Evolutionary conservation across 2,113 vertebrate species (phyloP).

Genomic region (Pedetes capensis): DNA sequence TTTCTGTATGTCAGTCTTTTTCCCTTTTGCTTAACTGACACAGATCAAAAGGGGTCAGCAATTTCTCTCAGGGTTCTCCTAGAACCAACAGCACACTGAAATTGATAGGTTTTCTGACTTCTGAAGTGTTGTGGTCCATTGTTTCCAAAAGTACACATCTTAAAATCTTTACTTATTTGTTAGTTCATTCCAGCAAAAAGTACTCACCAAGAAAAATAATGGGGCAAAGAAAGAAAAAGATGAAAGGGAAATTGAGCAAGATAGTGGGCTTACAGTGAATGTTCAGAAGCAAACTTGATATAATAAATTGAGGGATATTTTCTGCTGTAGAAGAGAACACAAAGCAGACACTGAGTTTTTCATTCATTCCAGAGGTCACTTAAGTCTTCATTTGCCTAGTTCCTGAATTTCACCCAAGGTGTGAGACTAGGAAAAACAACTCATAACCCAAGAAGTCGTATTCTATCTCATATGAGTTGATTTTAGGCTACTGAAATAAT

Average conservation of each 20-base stretch:
- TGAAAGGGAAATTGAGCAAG: not conserved
- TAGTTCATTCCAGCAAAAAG: not conserved
- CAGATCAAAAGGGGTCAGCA: not conserved
- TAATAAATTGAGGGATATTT: not conserved
- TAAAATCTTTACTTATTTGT: not conserved
- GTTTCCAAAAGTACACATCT: not conserved
- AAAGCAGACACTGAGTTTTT: not conserved
- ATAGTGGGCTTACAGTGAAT: not conserved
- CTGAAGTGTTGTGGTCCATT: not conserved
- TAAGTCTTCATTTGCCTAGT: not conserved
- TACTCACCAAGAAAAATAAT: not conserved
- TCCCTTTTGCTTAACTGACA: not conserved
- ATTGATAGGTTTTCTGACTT: not conserved
- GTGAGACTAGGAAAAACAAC: not conserved
- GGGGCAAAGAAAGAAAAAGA: not conserved
- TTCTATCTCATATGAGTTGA: not conserved
- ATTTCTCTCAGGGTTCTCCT: not conserved
- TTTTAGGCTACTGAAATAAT: conserved; percentile 33
- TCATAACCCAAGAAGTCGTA: not conserved
- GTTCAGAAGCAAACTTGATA: not conserved
- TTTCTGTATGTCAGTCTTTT: not conserved
- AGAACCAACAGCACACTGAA: not conserved
- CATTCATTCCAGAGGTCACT: not conserved
- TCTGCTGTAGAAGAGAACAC: not conserved
- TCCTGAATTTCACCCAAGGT: not conserved